Evolutionary conservation across 37 sponge, comb jelly and placozoan species (phyloP), one percentile per base, ranked within the genome.

Genomic region (Hexactinellida sp.): DNA sequence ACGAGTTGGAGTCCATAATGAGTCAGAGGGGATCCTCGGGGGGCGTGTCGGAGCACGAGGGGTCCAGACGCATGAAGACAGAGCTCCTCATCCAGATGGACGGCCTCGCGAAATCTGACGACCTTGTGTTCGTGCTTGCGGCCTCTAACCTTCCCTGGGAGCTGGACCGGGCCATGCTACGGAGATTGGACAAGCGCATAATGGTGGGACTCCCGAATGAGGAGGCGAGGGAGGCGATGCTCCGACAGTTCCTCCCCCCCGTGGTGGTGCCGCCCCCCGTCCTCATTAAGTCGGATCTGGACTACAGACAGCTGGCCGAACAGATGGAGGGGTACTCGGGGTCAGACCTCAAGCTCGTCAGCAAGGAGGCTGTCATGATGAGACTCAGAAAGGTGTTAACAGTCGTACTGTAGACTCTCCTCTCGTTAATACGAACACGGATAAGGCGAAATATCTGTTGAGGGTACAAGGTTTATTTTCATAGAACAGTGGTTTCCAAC

Each of bases 61-160:
- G 94, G 0, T 94, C 94, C 39, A 84, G 92, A 35, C 87, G 99
- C 0, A 92, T 98, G 99, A 98, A 98, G 88, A 98, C 96, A 30
- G 99, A 98, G 85, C 91, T 98, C 0, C 84, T 98, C 71, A 92
- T 95, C 9, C 99, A 98, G 52, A 98, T 98, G 99, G 99, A 98
- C 87, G 99, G 99, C 0, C 91, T 95, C 25, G 91, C 99, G 9
- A 91, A 90, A 83, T 94, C 96, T 28, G 84, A 87, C 32, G 96
- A 98, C 83, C 85, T 95, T 0, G 99, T 98, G 34, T 95, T 98
- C 86, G 86, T 98, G 9, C 86, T 98, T 38, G 99, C 99, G 37
- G 96, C 99, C 36, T 92, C 94, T 23, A 98, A 98, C 82, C 85
- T 98, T 0, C 99, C 99, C 9, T 98, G 99, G 99, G 99, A 98